phyloP scores from a whole-genome alignment of 2,888 invertebrate species.

The Exocentrus adspersus region DNA sequence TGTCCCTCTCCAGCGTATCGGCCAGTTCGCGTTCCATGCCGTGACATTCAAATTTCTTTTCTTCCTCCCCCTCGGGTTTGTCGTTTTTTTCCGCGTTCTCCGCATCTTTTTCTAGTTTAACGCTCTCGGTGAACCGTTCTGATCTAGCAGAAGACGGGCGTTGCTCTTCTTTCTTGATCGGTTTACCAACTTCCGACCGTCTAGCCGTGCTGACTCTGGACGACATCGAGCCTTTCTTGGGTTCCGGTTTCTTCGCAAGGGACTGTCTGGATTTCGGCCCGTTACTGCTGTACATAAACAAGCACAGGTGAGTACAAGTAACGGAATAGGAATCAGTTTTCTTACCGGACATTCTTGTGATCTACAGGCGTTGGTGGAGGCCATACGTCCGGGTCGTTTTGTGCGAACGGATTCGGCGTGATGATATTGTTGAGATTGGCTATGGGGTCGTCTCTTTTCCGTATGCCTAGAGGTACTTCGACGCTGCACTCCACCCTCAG shows the following conservation, averaged over 20 bases:
- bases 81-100: slow-evolving; percentile 72
- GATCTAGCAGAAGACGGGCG: slow-evolving; percentile 60
- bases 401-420: slow-evolving; percentile 69
- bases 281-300: too few species aligned
- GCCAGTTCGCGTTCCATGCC: slow-evolving; percentile 91
- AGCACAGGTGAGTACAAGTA: too few species aligned
- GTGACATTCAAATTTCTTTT: slow-evolving; percentile 84
- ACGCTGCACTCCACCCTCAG: slow-evolving; percentile 76
- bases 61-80: slow-evolving; percentile 70
- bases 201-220: slow-evolving; percentile 55
- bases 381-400: slow-evolving; percentile 87
- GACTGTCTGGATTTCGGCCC: slow-evolving; percentile 53
- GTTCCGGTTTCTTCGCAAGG: slow-evolving; percentile 54
- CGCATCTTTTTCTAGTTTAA: slow-evolving; percentile 63
- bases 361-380: slow-evolving; percentile 83
- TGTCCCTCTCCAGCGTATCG: slow-evolving; percentile 90
- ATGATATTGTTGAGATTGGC: slow-evolving; percentile 77
- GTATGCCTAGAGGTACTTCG: slow-evolving; percentile 65
- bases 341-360: slow-evolving; percentile 69
- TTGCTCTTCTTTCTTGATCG: slow-evolving; percentile 60
- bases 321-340: not conserved
- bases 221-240: slow-evolving; percentile 58
- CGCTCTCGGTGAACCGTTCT: slow-evolving; percentile 56
- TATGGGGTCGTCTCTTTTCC: slow-evolving; percentile 68
- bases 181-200: slow-evolving; percentile 52